Percentiles rank a stretch among this genome's conserved stretches.
phyloP scores from a whole-genome alignment of 2,113 vertebrate species.

The Gallinago media region DNA sequence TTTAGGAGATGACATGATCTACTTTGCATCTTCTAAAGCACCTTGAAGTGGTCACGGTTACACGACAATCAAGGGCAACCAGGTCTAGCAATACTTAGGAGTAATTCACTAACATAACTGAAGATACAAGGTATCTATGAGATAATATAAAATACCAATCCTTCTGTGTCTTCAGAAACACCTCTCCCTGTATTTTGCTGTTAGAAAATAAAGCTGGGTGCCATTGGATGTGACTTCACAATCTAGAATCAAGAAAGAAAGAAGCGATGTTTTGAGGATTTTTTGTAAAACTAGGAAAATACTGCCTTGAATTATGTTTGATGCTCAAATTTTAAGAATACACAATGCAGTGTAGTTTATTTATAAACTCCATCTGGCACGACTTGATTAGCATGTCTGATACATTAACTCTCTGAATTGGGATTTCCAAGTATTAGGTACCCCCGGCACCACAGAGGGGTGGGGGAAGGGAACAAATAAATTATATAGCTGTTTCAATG shows the following conservation, averaged over 20 bases:
- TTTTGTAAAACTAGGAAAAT: neutral
- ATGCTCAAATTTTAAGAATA: neutral
- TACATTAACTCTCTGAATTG: neutral
- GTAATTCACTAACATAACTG: neutral
- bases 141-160: neutral
- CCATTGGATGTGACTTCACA: neutral
- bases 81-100: neutral
- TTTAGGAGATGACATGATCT: neutral
- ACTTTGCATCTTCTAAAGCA: neutral
- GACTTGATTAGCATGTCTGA: conserved; percentile 15
- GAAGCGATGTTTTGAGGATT: neutral
- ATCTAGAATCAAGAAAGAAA: neutral
- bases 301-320: neutral
- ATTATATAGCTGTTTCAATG: neutral
- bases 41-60: neutral
- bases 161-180: neutral
- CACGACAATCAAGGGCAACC: neutral
- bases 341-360: neutral
- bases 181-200: neutral
- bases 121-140: neutral
- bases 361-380: conserved; percentile 26
- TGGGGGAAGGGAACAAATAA: neutral
- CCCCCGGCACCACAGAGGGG: neutral
- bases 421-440: neutral
- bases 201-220: neutral